Base-by-base conservation (phyloP, 1,140 invertebrate genomes). In the Coenobita brevimanus region DNA sequence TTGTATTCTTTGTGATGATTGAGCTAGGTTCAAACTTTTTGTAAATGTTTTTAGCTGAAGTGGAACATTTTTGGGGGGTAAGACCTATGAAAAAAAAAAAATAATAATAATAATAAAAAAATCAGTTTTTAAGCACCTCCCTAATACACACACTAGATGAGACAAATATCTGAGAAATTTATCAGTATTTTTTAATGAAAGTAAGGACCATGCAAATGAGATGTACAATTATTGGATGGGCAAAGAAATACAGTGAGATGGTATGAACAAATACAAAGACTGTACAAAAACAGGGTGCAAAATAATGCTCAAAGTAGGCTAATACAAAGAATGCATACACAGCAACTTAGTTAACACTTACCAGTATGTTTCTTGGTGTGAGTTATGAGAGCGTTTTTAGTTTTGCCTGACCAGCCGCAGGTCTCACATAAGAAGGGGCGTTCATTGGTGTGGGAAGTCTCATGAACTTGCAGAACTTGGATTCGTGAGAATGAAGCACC, bases 331-430 rank as follows among this genome's bases (percentile, higher is more conserved):
- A n/a, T n/a, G n/a, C n/a, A n/a, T n/a, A n/a, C 64, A 0, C 33
- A 78, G 17, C 15, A 78, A 54, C 17, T n/a, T 30, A 36, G 8
- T 8, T n/a, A 27, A 30, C 4, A 81, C 79, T 82, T 36, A 88
- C 86, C 86, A 27, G 86, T 82, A 30, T 87, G 86, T 57, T 73
- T 82, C 30, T 88, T 88, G 2, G 67, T 82, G 69, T 88, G 86
- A 57, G 64, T 21, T 33, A 88, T 82, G 36, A 88, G 41, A 30
- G 86, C 79, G 81, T 82, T 82, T 24, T 82, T 88, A n/a, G 86
- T 88, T 69, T 88, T 88, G 21, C 86, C 86, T 27, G 86, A 88
- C 86, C 86, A 88, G 1, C 86, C 86, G 75, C 86, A 88, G 1
- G 79, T 82, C 41, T 88, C 86, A 82, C 86, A 88, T 24, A 88